Percentiles rank a stretch among this genome's conserved stretches.
Conservation (phyloP, 2,888 invertebrate genomes). For the Acronicta alni region DNA sequence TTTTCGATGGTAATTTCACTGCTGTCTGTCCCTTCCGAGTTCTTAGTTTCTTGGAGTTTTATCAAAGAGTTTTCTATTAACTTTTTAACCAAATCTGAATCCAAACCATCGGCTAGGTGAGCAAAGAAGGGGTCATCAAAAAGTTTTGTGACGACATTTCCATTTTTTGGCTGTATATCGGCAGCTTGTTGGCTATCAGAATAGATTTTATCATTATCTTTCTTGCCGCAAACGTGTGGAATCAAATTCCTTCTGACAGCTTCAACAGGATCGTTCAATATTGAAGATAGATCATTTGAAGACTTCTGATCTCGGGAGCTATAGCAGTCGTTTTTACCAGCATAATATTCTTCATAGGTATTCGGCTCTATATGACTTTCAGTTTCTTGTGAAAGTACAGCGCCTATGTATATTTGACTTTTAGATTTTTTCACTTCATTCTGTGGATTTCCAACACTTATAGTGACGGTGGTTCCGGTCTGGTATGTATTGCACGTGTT, state of each 20-base stretch:
- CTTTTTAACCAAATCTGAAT: constrained; percentile 90
- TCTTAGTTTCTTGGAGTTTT: constrained; percentile 88
- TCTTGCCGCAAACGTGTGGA: constrained; percentile 93
- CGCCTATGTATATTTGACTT: constrained; percentile 87
- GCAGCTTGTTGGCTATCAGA: constrained; percentile 39
- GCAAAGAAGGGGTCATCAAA: constrained; percentile 91
- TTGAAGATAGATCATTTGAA: constrained; percentile 84
- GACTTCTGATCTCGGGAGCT: constrained; percentile 52
- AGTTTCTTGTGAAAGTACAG: constrained; percentile 71
- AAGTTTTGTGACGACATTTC: constrained; percentile 89
- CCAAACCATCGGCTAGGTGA: constrained; percentile 90
- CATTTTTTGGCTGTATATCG: constrained; percentile 70
- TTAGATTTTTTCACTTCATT: constrained; percentile 81
- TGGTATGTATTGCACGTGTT: constrained; percentile 84
- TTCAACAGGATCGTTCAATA: constrained; percentile 93
- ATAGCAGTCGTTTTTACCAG: constrained; percentile 62
- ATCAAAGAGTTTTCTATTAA: constrained; percentile 91
- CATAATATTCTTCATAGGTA: constrained; percentile 83
- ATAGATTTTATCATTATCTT: constrained; percentile 64
- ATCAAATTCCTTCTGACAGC: constrained; percentile 93
- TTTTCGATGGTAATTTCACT: constrained; percentile 84
- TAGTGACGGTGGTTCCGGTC: constrained; percentile 90
- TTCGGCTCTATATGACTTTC: constrained; percentile 71
- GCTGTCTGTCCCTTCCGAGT: constrained; percentile 82
- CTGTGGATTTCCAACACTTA: constrained; percentile 89